Conservation (phyloP, 2,113 vertebrate species). For the Chamaetylas fuelleborni region DNA sequence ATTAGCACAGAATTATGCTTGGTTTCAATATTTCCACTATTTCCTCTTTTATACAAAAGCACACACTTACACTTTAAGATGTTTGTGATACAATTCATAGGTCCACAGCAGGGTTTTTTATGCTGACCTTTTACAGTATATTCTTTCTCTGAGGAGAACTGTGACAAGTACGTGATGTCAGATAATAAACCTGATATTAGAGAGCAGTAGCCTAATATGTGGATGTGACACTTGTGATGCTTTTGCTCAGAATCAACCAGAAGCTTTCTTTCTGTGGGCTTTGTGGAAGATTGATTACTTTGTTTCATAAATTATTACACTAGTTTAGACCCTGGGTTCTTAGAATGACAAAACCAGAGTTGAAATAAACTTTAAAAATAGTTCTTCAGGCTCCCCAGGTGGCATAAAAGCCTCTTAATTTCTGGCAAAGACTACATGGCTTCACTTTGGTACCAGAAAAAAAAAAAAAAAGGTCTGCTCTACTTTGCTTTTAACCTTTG, state of each 20-base stretch:
- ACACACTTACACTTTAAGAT: not conserved
- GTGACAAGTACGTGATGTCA: not conserved
- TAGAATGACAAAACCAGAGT: accelerated
- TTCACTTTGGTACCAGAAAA: not conserved
- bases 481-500: not conserved
- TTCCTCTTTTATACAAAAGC: not conserved
- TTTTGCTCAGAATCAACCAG: not conserved
- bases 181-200: not conserved
- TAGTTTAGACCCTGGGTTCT: not conserved
- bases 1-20: not conserved
- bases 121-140: not conserved
- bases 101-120: not conserved
- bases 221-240: not conserved
- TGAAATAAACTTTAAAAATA: not conserved
- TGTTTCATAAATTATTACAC: not conserved
- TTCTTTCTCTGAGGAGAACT: not conserved
- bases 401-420: not conserved
- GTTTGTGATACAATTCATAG: not conserved
- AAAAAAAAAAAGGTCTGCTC: not conserved
- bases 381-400: not conserved
- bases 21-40: not conserved
- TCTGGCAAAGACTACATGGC: not conserved
- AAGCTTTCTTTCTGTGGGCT: not conserved
- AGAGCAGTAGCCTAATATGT: not conserved
- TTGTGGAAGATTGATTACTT: not conserved